A percentile compares a stretch with the other conserved stretches of the same genome.
Conservation (phyloP, 2,888 invertebrate species). For the Drosophila kanekoi region DNA sequence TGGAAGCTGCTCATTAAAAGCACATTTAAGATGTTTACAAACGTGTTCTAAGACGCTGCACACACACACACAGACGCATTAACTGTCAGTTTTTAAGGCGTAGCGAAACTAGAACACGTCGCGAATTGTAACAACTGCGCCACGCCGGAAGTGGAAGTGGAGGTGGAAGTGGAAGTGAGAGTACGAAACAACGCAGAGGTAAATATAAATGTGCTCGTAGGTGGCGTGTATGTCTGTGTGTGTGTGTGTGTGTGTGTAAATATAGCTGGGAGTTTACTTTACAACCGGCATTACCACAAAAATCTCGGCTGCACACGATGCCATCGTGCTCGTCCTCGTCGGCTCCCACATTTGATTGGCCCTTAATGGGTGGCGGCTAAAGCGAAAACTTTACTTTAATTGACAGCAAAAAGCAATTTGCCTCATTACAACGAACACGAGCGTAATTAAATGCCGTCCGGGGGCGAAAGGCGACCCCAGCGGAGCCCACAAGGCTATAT, state of each 20-base stretch:
- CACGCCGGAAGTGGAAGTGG: conserved; percentile 71
- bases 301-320: conserved; percentile 43
- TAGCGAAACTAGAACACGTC: conserved; percentile 51
- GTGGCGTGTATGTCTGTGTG: not conserved
- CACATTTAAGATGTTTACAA: conserved; percentile 80
- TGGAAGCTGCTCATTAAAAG: conserved; percentile 77
- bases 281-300: conserved; percentile 55
- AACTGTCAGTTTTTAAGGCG: conserved; percentile 50
- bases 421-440: conserved; percentile 77
- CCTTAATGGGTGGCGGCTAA: conserved; percentile 54
- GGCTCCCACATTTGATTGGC: conserved; percentile 66
- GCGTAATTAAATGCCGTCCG: conserved; percentile 75
- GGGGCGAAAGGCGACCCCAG: conserved; percentile 57
- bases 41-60: conserved; percentile 68
- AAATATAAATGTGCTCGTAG: conserved; percentile 16
- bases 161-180: conserved; percentile 69
- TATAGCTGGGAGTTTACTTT: conserved; percentile 44
- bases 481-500: conserved; percentile 28
- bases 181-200: conserved; percentile 30
- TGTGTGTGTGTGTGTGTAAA: conserved; percentile 6
- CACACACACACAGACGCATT: conserved; percentile 36
- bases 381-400: conserved; percentile 79
- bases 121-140: conserved; percentile 43
- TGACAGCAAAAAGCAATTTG: conserved; percentile 81
- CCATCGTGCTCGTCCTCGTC: not conserved